Percentiles rank a stretch among this genome's conserved stretches.
phyloP scores from a whole-genome alignment of 35 echinoderm and acorn worm genomes.

The Heliocidaris tuberculata region DNA sequence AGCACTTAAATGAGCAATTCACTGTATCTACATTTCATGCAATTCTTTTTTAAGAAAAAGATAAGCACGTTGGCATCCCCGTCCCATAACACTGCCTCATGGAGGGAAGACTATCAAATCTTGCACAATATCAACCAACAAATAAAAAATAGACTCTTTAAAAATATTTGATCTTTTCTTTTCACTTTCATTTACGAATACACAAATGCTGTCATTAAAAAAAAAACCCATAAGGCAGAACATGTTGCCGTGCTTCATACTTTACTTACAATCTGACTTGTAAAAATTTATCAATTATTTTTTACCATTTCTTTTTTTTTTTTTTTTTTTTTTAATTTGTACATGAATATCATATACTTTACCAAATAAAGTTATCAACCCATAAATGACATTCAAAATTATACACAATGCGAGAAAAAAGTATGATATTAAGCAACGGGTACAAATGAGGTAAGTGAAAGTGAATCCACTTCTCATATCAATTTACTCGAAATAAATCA shows the following conservation, averaged over 20 bases:
- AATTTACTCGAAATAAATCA: too few species aligned
- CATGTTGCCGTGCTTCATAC: not conserved
- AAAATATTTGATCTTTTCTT: not conserved
- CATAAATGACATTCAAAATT: not conserved
- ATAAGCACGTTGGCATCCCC: not conserved
- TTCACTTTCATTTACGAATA: not conserved
- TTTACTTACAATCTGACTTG: not conserved
- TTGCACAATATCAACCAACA: not conserved
- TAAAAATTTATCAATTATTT: not conserved
- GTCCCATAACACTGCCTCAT: not conserved
- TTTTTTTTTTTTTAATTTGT: not conserved
- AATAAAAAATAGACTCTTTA: not conserved
- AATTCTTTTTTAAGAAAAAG: not conserved
- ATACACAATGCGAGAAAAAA: too few species aligned
- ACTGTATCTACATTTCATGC: too few species aligned
- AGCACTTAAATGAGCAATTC: too few species aligned
- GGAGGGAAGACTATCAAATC: not conserved
- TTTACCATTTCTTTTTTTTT: not conserved
- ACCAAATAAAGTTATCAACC: not conserved
- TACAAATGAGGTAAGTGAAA: too few species aligned
- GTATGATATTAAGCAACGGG: too few species aligned
- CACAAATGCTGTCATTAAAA: not conserved
- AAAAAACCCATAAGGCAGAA: not conserved
- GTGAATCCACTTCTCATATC: too few species aligned
- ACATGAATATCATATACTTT: not conserved